Conservation (phyloP, 2,888 invertebrate genomes). For the Ornithoptera alexandrae region DNA sequence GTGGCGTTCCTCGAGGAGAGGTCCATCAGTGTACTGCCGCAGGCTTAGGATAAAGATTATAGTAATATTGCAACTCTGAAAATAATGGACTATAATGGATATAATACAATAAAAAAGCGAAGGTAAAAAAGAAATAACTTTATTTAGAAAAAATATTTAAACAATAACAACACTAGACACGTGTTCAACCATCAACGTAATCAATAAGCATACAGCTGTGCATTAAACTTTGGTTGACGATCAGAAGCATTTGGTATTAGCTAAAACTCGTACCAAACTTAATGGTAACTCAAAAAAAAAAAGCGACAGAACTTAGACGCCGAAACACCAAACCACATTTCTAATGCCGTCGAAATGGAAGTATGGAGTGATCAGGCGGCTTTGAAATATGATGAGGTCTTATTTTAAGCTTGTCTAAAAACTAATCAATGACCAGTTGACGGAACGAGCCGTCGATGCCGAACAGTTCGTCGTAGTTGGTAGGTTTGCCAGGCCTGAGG, state of each 20-base stretch:
- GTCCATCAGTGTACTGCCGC: too few species aligned
- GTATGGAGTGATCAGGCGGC: constrained; percentile 18
- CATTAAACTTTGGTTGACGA: constrained; percentile 51
- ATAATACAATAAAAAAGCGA: constrained; percentile 2
- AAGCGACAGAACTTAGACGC: constrained; percentile 54
- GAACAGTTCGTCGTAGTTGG: constrained; percentile 91
- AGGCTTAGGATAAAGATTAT: too few species aligned
- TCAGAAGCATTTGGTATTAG: constrained; percentile 38
- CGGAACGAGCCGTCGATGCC: constrained; percentile 95
- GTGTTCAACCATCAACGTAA: constrained; percentile 44
- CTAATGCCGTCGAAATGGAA: constrained; percentile 29
- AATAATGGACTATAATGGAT: too few species aligned
- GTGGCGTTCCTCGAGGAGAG: too few species aligned
- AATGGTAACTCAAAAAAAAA: constrained; percentile 28
- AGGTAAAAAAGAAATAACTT: constrained; percentile 25
- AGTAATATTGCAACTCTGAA: too few species aligned
- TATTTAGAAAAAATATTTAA: constrained; percentile 27
- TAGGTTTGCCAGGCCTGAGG: constrained; percentile 90
- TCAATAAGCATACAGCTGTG: constrained; percentile 51
- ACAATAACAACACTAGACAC: constrained; percentile 32
- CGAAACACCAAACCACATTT: constrained; percentile 38
- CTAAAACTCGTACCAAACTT: constrained; percentile 50
- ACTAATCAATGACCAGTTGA: constrained; percentile 88
- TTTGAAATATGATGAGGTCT: constrained; percentile 33
- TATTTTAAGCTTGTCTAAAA: constrained; percentile 20